These are phyloP conservation scores for Phycodurus eques DNA, from an alignment of 2,113 vertebrate genomes.

Conservation along the genomic window DNA sequence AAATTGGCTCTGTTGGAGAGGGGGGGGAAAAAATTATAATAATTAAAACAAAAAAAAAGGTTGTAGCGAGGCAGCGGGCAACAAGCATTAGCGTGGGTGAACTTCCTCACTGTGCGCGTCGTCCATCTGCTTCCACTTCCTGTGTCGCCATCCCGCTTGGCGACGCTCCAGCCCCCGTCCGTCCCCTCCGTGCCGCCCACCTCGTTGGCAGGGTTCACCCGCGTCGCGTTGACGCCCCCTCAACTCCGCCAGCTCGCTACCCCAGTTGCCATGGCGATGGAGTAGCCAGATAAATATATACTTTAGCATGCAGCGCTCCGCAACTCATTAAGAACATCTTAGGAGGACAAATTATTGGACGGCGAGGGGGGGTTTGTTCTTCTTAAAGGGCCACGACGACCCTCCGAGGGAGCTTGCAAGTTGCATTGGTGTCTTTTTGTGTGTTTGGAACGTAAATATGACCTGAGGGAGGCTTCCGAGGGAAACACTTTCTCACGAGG, in stretches of 20 bases:
- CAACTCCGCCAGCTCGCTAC: conserved; percentile 59
- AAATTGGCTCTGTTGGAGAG: too few species aligned
- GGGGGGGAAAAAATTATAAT: too few species aligned
- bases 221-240: conserved; percentile 66
- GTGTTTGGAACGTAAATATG: neutral
- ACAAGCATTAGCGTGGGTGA: neutral
- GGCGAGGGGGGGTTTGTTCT: neutral
- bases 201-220: conserved; percentile 67
- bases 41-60: neutral
- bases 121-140: conserved; percentile 57
- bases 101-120: conserved; percentile 22
- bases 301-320: conserved; percentile 53
- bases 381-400: neutral
- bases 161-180: conserved; percentile 7
- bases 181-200: conserved; percentile 58
- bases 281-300: conserved; percentile 67
- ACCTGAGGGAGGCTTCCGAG: neutral
- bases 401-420: neutral
- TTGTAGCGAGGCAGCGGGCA: neutral
- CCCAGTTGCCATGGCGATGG: conserved; percentile 72
- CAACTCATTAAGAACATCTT: conserved; percentile 63
- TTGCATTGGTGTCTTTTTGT: neutral
- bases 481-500: neutral
- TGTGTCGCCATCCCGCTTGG: neutral
- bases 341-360: conserved; percentile 13